phyloP scores from a whole-genome alignment of 1,140 invertebrate genomes.

The Heterodera schachtii region DNA sequence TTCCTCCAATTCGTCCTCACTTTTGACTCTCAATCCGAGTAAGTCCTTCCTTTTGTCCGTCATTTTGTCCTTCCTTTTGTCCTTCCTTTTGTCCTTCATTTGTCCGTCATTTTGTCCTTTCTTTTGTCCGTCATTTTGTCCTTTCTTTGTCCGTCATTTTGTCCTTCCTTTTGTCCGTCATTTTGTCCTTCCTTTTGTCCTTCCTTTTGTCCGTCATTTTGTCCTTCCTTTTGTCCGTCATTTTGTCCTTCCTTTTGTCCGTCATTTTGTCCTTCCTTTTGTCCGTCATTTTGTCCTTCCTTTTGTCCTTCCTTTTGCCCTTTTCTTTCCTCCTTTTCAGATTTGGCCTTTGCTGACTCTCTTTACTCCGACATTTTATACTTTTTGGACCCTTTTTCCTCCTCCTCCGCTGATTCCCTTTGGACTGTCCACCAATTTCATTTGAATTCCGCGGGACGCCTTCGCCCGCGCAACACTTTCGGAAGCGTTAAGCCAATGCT shows the following conservation, averaged over 20 bases:
- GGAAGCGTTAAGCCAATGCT: conserved; percentile 14
- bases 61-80: neutral
- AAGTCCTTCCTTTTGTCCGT: conserved; percentile 7
- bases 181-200: too few relatives aligned
- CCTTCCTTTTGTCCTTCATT: too few relatives aligned
- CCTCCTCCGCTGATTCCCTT: neutral
- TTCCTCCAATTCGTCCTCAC: neutral
- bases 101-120: too few relatives aligned
- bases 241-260: too few relatives aligned
- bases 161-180: too few relatives aligned
- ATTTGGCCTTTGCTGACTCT: conserved; percentile 14
- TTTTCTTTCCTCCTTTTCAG: conserved; percentile 1
- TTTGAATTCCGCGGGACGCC: conserved; percentile 14
- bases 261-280: too few relatives aligned
- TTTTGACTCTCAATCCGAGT: neutral
- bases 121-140: too few relatives aligned
- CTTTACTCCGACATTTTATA: conserved; percentile 30
- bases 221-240: too few relatives aligned
- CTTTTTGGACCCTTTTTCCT: conserved; percentile 2
- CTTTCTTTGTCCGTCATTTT: too few relatives aligned
- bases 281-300: neutral
- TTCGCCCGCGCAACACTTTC: conserved; percentile 9
- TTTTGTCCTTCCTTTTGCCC: neutral
- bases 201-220: too few relatives aligned
- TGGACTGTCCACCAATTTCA: conserved; percentile 20